A percentile compares a stretch with the other conserved stretches of the same genome.
These are phyloP conservation scores for Neomonachus schauinslandi DNA, from an alignment of 2,113 vertebrate genomes.

Conservation along the genomic window DNA sequence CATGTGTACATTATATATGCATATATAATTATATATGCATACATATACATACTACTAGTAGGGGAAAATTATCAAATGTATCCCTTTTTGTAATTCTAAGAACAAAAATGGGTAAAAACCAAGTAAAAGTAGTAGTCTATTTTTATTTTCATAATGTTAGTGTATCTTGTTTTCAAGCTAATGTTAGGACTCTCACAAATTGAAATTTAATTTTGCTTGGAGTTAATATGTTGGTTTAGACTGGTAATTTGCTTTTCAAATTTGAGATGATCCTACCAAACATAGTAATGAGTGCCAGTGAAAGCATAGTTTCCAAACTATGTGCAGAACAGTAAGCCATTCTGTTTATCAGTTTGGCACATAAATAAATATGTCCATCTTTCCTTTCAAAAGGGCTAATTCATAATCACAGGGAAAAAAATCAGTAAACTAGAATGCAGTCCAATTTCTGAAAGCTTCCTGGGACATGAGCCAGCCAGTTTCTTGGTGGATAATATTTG, in stretches of 20 bases:
- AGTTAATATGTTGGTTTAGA: neutral
- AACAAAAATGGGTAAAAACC: neutral
- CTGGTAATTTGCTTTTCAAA: neutral
- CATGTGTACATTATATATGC: neutral
- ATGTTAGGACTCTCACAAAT: neutral
- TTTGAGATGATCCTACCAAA: slow-evolving; percentile 1
- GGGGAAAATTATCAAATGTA: neutral
- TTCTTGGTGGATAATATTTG: neutral
- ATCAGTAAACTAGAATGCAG: neutral
- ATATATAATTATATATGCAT: neutral
- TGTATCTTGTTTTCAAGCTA: neutral
- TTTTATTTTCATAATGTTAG: neutral
- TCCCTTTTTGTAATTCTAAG: neutral
- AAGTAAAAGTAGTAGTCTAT: neutral
- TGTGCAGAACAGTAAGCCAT: neutral
- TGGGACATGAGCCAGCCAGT: neutral
- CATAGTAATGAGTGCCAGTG: neutral
- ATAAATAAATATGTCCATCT: neutral
- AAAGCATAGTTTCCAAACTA: neutral
- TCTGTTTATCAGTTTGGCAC: neutral
- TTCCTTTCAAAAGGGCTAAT: slow-evolving; percentile 28
- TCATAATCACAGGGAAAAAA: neutral
- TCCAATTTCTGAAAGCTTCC: neutral
- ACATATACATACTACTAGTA: neutral
- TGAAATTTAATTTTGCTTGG: neutral